phyloP scores from a whole-genome alignment of 2,113 vertebrate genomes.

The Periophthalmodon schlosseri region DNA sequence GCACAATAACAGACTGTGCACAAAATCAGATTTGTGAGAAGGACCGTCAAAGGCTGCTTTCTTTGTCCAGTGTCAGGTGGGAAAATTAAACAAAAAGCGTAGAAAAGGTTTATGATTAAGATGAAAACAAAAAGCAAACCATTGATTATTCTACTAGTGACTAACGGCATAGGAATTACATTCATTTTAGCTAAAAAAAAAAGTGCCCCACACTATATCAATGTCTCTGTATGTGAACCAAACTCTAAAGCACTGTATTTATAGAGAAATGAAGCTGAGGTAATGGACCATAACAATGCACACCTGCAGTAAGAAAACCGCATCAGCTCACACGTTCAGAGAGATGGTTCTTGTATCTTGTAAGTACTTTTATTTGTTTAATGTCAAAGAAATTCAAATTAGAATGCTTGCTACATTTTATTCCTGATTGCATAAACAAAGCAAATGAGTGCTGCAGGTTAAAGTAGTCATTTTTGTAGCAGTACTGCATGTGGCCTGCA shows the following conservation, averaged over 20 bases:
- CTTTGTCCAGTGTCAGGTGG: neutral
- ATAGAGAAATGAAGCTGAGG: neutral
- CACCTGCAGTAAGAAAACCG: neutral
- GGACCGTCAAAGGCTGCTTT: slow-evolving; percentile 54
- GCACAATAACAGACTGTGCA: slow-evolving; percentile 11
- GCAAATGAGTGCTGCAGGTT: too few relatives aligned
- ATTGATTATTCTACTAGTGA: slow-evolving; percentile 23
- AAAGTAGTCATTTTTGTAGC: too few relatives aligned
- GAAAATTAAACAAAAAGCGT: slow-evolving; percentile 37
- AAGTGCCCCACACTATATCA: too few relatives aligned
- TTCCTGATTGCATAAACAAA: too few relatives aligned
- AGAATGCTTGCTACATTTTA: too few relatives aligned
- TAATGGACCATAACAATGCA: slow-evolving; percentile 3
- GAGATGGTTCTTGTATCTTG: too few relatives aligned
- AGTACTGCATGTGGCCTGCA: too few relatives aligned
- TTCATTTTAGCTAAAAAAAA: neutral
- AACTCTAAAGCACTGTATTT: neutral
- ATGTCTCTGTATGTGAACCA: neutral
- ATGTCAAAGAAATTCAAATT: too few relatives aligned
- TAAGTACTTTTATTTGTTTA: too few relatives aligned
- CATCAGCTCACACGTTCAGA: neutral
- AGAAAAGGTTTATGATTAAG: slow-evolving; percentile 48
- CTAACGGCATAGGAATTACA: neutral
- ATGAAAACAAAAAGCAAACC: slow-evolving; percentile 7
- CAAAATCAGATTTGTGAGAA: slow-evolving; percentile 42